Conservation (phyloP, 1,140 invertebrate species). For the Monochamus saltuarius region DNA sequence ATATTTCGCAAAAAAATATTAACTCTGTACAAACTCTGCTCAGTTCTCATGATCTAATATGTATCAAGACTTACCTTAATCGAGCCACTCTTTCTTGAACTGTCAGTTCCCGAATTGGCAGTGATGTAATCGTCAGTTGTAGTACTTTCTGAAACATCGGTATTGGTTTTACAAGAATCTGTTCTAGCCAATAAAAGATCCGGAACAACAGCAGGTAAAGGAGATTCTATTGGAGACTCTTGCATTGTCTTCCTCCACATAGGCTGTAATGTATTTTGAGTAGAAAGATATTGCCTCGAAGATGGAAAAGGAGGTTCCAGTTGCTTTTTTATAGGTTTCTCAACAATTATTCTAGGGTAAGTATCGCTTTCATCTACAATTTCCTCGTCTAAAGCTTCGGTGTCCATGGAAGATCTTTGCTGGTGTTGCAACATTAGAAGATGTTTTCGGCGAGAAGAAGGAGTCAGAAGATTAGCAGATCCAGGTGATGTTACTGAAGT, state of each 20-base stretch:
- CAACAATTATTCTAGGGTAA: conserved; percentile 30
- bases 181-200: conserved; percentile 59
- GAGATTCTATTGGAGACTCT: conserved; percentile 36
- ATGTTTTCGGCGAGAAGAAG: conserved; percentile 73
- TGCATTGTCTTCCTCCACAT: conserved; percentile 10
- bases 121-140: conserved; percentile 88
- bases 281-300: conserved; percentile 14
- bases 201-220: conserved; percentile 45
- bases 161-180: conserved; percentile 73
- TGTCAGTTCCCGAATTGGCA: conserved; percentile 72
- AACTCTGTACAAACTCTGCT: too few species aligned
- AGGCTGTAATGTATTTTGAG: conserved; percentile 11
- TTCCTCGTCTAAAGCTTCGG: conserved; percentile 75
- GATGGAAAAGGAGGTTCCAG: conserved; percentile 16
- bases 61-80: conserved; percentile 42
- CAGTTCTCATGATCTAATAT: too few species aligned
- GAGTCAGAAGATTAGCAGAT: conserved; percentile 65
- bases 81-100: conserved; percentile 54
- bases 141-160: conserved; percentile 78
- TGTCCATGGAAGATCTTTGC: conserved; percentile 80
- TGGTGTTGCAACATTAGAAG: conserved; percentile 76
- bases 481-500: conserved; percentile 60
- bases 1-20: too few species aligned
- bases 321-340: conserved; percentile 21
- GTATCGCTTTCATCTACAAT: conserved; percentile 53